Conservation (phyloP, 2,113 vertebrate species). For the Datnioides undecimradiatus region DNA sequence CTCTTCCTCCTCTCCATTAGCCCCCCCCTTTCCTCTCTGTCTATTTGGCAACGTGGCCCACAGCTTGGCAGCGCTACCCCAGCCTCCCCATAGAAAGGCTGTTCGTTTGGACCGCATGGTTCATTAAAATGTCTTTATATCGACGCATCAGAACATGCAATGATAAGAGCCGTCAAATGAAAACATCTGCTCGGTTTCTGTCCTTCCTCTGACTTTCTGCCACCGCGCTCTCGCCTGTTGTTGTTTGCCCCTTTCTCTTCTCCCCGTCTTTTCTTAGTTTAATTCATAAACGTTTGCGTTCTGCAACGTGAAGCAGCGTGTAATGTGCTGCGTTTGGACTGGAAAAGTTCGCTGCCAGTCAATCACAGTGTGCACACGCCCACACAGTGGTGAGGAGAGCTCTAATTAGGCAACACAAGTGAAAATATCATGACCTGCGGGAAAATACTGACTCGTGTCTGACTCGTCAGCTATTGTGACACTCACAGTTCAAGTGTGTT, state of each 20-base stretch:
- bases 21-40: neutral
- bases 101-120: constrained; percentile 51
- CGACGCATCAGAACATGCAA: constrained; percentile 21
- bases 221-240: neutral
- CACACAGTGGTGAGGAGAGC: neutral
- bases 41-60: constrained; percentile 43
- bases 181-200: constrained; percentile 37
- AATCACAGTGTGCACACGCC: neutral
- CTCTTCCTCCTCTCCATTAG: constrained; percentile 12
- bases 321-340: neutral
- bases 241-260: neutral
- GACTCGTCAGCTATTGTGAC: neutral
- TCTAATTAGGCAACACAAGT: neutral
- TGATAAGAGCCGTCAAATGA: constrained; percentile 49
- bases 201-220: constrained; percentile 11
- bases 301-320: neutral
- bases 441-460: neutral
- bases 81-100: constrained; percentile 45
- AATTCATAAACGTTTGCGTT: neutral
- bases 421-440: neutral
- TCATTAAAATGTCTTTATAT: constrained; percentile 64
- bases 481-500: neutral
- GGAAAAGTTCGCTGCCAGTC: neutral
- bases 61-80: constrained; percentile 56
- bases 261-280: neutral